Evolutionary conservation across 1,140 invertebrate species (phyloP), one percentile per base, ranked within the genome.

Genomic region (Mamestra configurata): DNA sequence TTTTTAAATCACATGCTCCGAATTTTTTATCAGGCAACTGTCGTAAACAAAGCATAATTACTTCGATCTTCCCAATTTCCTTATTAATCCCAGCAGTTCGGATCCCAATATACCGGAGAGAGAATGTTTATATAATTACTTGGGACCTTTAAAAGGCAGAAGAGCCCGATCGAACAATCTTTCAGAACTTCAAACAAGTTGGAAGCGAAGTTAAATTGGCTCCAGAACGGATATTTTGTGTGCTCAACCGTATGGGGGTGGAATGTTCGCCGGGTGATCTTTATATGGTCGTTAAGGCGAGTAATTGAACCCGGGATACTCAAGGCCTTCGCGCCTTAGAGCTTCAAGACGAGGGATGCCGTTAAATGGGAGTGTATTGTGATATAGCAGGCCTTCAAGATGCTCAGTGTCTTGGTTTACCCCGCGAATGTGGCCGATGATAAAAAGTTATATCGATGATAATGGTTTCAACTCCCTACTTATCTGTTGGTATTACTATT

Each of bases 201-300:
- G 55, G 37, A 68, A 77, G 43, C 40, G 35, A 85, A 83, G 79
- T 85, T 85, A 85, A 85, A 85, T 85, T 85, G 84, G 81, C 70
- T 85, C 49, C 68, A 22, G 80, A 55, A 71, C 77, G 77, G 79
- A 84, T 79, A 82, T 84, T 82, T 80, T 84, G 79, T 77, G 79
- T 77, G 78, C 37, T 77, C 43, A 70, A 55, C 55, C 73, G 75
- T 73, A 53, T 49, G 68, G 59, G 79, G 55, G 20, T 22, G 66
- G 76, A 77, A 61, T 71, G 75, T 77, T 66, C 55, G 46, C 37
- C 27, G 70, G 61, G 66, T 71, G 66, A 75, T 76, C 40, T 66
- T 79, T 70, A 76, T 80, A 76, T 51, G 37, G 46, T 77, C 66
- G 73, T 76, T 77, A 77, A 70, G 40, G 40, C 61, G 73, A 66